Evolutionary conservation across 2,888 invertebrate genomes (phyloP).

Genomic region (Gymnocheta viridis): DNA sequence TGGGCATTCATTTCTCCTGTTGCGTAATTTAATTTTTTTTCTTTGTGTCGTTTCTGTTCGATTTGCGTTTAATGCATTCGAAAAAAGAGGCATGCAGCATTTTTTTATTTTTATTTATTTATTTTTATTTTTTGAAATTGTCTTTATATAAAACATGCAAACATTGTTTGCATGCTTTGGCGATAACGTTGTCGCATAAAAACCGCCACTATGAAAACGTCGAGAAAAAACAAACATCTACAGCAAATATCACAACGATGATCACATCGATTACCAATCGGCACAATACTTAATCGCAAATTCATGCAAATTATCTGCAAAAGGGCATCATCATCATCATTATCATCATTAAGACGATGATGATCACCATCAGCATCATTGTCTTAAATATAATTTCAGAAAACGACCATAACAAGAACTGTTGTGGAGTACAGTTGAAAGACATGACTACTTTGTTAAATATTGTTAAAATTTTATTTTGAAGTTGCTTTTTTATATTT

Average conservation of each 20-base stretch:
- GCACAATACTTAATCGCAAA: constrained; percentile 72
- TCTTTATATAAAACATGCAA: constrained; percentile 63
- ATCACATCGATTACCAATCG: constrained; percentile 70
- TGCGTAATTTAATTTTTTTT: constrained; percentile 47
- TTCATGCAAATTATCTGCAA: constrained; percentile 74
- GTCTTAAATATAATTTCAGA: constrained; percentile 10
- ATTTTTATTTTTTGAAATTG: constrained; percentile 6
- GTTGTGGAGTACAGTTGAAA: constrained; percentile 22
- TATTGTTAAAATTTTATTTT: too few relatives aligned
- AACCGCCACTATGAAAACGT: constrained; percentile 15
- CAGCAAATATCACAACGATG: constrained; percentile 65
- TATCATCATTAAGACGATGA: constrained; percentile 14
- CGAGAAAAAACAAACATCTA: neutral
- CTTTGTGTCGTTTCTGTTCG: neutral
- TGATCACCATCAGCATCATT: constrained; percentile 23
- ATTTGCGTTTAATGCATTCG: constrained; percentile 22
- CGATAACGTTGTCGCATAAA: constrained; percentile 65
- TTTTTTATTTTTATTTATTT: too few relatives aligned
- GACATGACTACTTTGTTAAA: constrained; percentile 45
- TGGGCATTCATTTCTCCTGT: constrained; percentile 31
- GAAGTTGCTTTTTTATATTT: too few relatives aligned
- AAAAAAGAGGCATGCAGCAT: constrained; percentile 26
- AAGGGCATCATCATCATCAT: constrained; percentile 68
- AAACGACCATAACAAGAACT: constrained; percentile 1
- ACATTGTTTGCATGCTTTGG: constrained; percentile 68